A percentile compares a stretch with the other conserved stretches of the same genome.
Conservation (phyloP, 2,888 invertebrate genomes). For the Esperia sulphurella region DNA sequence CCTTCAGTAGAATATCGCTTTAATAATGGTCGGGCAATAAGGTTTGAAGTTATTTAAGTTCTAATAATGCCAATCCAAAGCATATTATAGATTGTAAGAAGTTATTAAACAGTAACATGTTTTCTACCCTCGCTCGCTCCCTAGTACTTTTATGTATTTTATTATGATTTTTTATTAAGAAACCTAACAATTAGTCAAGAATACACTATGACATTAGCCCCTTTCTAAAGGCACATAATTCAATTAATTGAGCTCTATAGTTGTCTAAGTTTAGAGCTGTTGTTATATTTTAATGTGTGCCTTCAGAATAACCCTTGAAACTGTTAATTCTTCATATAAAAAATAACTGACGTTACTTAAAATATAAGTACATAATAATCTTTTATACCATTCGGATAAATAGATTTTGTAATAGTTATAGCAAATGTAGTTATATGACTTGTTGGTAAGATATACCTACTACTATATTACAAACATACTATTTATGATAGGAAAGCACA, state of each 20-base stretch:
- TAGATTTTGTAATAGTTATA: constrained; percentile 60
- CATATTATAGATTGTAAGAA: constrained; percentile 14
- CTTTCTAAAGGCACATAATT: too few species aligned
- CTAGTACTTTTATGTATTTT: too few species aligned
- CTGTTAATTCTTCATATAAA: neutral
- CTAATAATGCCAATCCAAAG: constrained; percentile 16
- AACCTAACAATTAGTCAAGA: too few species aligned
- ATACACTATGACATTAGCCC: too few species aligned
- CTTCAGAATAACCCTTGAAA: neutral
- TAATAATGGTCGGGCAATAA: neutral
- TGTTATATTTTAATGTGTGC: too few species aligned
- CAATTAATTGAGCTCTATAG: too few species aligned
- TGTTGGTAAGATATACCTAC: constrained; percentile 24
- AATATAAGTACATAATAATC: constrained; percentile 30
- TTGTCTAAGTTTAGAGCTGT: too few species aligned
- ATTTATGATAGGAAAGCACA: constrained; percentile 46
- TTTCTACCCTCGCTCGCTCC: neutral
- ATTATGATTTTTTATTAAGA: too few species aligned
- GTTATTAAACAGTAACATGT: constrained; percentile 8
- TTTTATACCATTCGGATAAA: constrained; percentile 55
- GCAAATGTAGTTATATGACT: constrained; percentile 29
- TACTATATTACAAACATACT: constrained; percentile 21
- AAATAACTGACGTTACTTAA: constrained; percentile 2
- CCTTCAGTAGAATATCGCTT: too few species aligned
- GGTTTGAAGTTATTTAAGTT: neutral